A percentile compares a stretch with the other conserved stretches of the same genome.
These are phyloP conservation scores for Caenorhabditis latens DNA, from an alignment of 1,140 invertebrate genomes.

Conservation along the genomic window DNA sequence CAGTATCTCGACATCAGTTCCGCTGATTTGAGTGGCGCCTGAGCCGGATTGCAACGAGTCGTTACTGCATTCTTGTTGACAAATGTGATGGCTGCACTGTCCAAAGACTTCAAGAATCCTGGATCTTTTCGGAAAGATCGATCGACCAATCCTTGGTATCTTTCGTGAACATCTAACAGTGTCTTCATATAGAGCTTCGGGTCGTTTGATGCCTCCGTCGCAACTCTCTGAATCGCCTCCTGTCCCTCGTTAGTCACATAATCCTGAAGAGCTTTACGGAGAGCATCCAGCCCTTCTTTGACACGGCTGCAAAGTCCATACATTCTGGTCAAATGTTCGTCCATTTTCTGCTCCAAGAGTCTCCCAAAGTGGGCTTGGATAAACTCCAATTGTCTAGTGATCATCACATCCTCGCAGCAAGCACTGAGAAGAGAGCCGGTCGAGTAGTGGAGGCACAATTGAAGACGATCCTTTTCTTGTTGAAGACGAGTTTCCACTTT, in stretches of 20 bases:
- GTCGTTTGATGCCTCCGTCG: conserved; percentile 89
- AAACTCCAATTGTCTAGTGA: conserved; percentile 94
- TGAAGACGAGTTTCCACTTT: conserved; percentile 90
- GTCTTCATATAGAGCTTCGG: conserved; percentile 92
- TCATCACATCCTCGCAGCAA: conserved; percentile 94
- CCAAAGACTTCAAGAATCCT: conserved; percentile 93
- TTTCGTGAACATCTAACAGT: conserved; percentile 95
- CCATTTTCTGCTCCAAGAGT: conserved; percentile 92
- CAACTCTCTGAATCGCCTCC: conserved; percentile 90
- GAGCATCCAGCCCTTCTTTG: conserved; percentile 85
- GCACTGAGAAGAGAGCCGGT: conserved; percentile 87
- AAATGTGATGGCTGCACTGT: conserved; percentile 96
- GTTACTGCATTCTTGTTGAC: conserved; percentile 95
- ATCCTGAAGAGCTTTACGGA: conserved; percentile 84
- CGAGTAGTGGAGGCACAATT: conserved; percentile 93
- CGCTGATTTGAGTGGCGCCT: conserved; percentile 84
- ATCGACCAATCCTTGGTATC: conserved; percentile 92
- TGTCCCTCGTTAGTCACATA: conserved; percentile 92
- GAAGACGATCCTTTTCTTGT: conserved; percentile 91
- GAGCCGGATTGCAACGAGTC: conserved; percentile 80
- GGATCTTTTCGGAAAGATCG: conserved; percentile 95
- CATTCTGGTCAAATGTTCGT: conserved; percentile 94
- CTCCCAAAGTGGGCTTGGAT: conserved; percentile 97
- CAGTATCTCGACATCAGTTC: conserved; percentile 97
- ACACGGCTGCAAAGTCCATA: conserved; percentile 92